phyloP scores from a whole-genome alignment of 2,888 invertebrate species.

The Phengaris alcon region DNA sequence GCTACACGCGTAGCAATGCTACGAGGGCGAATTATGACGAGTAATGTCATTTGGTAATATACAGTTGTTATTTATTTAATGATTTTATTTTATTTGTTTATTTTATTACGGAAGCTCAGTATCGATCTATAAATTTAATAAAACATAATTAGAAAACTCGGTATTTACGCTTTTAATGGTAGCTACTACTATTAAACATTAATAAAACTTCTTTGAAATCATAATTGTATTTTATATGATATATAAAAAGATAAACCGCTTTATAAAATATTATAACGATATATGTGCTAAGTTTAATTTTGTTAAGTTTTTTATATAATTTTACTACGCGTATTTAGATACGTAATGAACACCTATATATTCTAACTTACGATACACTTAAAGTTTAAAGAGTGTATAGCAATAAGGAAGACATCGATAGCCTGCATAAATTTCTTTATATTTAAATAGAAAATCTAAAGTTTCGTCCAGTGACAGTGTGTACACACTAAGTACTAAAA shows the following conservation, averaged over 20 bases:
- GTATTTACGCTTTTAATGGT: no score
- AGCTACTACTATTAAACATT: no score
- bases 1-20: no score
- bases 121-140: no score
- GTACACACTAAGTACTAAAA: conserved; percentile 17
- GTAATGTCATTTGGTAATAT: no score
- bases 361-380: conserved; percentile 31
- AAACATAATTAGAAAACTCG: no score
- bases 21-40: no score
- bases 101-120: no score
- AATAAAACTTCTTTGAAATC: no score
- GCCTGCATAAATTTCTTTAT: conserved; percentile 75
- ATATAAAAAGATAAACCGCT: background rate
- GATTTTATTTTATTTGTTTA: no score
- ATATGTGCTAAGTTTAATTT: background rate
- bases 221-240: no score
- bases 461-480: background rate
- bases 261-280: background rate
- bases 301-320: background rate
- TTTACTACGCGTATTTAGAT: conserved; percentile 32
- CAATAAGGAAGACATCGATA: conserved; percentile 79
- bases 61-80: no score
- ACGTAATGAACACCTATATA: conserved; percentile 31
- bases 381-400: conserved; percentile 74
- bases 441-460: conserved; percentile 36